Conservation (phyloP, 30 jellyfish, hydroid and myxozoan genomes). For the Phacellophora camtschatica region DNA sequence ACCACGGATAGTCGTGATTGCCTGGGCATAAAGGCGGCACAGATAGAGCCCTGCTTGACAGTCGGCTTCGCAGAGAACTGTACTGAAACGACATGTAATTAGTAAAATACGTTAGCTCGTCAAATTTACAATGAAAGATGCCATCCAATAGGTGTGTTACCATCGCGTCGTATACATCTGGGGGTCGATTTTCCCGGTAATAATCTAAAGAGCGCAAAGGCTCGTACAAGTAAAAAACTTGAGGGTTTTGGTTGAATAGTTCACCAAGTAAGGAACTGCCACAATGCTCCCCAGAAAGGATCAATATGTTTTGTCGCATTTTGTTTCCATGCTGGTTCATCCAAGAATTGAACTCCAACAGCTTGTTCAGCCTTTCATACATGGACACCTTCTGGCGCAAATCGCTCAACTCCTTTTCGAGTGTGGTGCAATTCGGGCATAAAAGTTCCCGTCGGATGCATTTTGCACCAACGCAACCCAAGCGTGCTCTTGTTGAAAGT, state of each 20-base stretch:
- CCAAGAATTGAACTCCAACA: conserved; percentile 98
- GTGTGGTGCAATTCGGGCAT: conserved; percentile 57
- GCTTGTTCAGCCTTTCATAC: conserved; percentile 94
- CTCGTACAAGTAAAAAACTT: conserved; percentile 94
- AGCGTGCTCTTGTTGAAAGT: too few relatives aligned
- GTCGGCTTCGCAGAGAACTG: conserved; percentile 97
- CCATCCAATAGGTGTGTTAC: conserved; percentile 97
- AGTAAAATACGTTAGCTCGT: conserved; percentile 92
- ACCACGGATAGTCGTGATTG: conserved; percentile 88
- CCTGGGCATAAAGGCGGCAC: conserved; percentile 99
- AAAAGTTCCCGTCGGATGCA: conserved; percentile 45
- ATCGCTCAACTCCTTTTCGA: conserved; percentile 87
- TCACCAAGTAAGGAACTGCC: conserved; percentile 98
- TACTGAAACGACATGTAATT: conserved; percentile 95
- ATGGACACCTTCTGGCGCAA: conserved; percentile 95
- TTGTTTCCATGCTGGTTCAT: conserved; percentile 99
- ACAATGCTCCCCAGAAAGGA: conserved; percentile 94
- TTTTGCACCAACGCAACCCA: conserved; percentile 57
- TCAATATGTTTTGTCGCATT: conserved; percentile 93
- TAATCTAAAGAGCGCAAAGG: conserved; percentile 90
- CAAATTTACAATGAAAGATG: conserved; percentile 94
- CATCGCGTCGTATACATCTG: conserved; percentile 99
- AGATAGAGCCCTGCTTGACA: conserved; percentile 98
- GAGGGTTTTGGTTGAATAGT: conserved; percentile 96
- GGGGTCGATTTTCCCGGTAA: conserved; percentile 95